Evolutionary conservation across 2,888 invertebrate genomes (phyloP).

Genomic region (Drosophila rubida): DNA sequence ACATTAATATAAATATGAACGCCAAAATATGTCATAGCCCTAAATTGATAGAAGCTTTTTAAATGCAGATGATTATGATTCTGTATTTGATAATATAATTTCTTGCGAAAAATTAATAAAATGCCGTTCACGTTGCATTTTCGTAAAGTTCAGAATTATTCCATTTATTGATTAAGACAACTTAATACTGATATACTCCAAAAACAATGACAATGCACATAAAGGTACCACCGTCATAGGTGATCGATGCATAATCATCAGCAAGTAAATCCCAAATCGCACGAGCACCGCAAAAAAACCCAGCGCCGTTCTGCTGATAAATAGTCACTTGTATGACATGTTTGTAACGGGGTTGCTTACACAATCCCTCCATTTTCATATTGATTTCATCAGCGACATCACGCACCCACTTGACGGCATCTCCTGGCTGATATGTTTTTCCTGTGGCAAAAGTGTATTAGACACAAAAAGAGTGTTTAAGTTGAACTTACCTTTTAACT

Average conservation of each 20-base stretch:
- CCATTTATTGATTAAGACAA: not conserved
- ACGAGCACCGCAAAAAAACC: slow-evolving; percentile 60
- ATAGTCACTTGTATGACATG: slow-evolving; percentile 55
- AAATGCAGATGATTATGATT: no score
- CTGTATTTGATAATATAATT: no score
- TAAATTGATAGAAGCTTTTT: no score
- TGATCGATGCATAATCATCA: slow-evolving; percentile 46
- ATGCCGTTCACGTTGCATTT: not conserved
- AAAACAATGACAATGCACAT: slow-evolving; percentile 52
- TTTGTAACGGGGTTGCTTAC: slow-evolving; percentile 51
- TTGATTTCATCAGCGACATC: slow-evolving; percentile 59
- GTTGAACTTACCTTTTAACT: slow-evolving; percentile 31
- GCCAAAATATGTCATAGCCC: no score
- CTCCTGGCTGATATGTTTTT: slow-evolving; percentile 46
- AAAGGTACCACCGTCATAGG: slow-evolving; percentile 43
- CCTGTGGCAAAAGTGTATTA: not conserved
- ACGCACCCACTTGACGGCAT: slow-evolving; percentile 60
- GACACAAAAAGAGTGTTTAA: not conserved
- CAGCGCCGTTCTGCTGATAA: slow-evolving; percentile 63
- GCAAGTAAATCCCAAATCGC: slow-evolving; percentile 61
- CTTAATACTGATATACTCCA: slow-evolving; percentile 59
- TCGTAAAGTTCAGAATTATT: not conserved
- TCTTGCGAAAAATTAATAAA: no score
- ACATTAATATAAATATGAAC: no score
- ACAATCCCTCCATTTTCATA: slow-evolving; percentile 41